These are phyloP conservation scores for Sarcophaga caerulescens DNA, from an alignment of 2,888 invertebrate species.

Conservation along the genomic window DNA sequence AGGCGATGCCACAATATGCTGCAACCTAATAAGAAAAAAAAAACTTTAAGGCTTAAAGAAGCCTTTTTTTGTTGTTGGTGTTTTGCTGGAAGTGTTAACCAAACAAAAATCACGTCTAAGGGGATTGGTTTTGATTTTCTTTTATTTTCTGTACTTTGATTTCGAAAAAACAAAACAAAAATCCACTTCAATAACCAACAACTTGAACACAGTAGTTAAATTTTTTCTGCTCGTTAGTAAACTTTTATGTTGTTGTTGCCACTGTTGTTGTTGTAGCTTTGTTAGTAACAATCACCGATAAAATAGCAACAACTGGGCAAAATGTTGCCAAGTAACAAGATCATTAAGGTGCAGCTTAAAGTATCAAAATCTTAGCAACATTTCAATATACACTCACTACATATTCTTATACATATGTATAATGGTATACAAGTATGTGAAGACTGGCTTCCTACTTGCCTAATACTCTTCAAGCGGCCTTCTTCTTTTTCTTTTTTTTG, in stretches of 20 bases:
- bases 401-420: too few relatives aligned
- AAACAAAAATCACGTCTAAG: conserved; percentile 1
- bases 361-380: conserved; percentile 21
- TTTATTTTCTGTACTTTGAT: conserved; percentile 11
- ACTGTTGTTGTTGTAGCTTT: background rate
- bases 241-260: conserved; percentile 14
- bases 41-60: conserved; percentile 6
- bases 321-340: conserved; percentile 63
- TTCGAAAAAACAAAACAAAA: too few relatives aligned
- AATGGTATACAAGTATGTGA: too few relatives aligned
- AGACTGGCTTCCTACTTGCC: too few relatives aligned
- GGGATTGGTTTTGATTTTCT: conserved; percentile 19
- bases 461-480: too few relatives aligned
- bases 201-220: conserved; percentile 58
- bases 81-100: conserved; percentile 57
- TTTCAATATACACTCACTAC: background rate
- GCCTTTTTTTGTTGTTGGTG: background rate
- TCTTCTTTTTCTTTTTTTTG: too few relatives aligned
- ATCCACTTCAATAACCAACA: background rate
- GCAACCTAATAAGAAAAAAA: background rate
- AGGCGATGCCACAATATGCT: background rate
- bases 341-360: conserved; percentile 63
- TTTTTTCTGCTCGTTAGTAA: conserved; percentile 60
- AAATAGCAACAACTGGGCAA: conserved; percentile 23
- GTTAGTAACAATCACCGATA: background rate